A percentile compares a stretch with the other conserved stretches of the same genome.
These are phyloP conservation scores for Dasyornis broadbenti DNA, from an alignment of 2,113 vertebrate species.

Conservation along the genomic window DNA sequence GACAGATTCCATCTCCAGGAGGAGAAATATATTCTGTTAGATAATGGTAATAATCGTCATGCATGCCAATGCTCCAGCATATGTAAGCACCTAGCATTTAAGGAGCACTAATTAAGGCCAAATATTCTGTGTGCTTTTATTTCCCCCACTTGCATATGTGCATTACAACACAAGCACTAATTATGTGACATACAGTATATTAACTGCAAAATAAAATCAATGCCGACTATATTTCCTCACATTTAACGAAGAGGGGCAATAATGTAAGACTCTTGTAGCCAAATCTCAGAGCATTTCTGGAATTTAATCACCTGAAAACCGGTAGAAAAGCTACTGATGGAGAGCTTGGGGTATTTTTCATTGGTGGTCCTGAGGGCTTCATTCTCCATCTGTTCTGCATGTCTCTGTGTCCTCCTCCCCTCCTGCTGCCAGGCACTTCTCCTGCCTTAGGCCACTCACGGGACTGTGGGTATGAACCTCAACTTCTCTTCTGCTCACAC, in stretches of 20 bases:
- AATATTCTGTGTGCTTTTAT: slow-evolving; percentile 9
- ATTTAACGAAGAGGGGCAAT: neutral
- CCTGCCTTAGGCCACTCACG: neutral
- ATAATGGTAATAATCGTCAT: neutral
- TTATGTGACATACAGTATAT: neutral
- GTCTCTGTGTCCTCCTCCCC: neutral
- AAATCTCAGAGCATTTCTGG: neutral
- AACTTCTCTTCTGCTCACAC: neutral
- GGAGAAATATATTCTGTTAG: neutral
- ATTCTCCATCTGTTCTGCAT: neutral
- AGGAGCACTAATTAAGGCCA: neutral
- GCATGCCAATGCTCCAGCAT: fast-evolving
- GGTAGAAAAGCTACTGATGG: neutral
- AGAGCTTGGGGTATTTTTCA: neutral
- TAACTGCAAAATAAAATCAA: neutral
- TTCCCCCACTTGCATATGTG: neutral
- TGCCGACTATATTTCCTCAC: neutral
- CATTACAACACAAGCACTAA: neutral
- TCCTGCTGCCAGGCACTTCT: neutral
- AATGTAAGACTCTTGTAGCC: neutral
- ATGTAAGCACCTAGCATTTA: neutral
- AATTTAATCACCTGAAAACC: neutral
- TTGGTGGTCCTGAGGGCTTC: neutral
- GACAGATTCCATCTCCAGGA: neutral
- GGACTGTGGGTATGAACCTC: neutral